phyloP scores from a whole-genome alignment of 1,140 invertebrate species.

The Habropoda laboriosa region DNA sequence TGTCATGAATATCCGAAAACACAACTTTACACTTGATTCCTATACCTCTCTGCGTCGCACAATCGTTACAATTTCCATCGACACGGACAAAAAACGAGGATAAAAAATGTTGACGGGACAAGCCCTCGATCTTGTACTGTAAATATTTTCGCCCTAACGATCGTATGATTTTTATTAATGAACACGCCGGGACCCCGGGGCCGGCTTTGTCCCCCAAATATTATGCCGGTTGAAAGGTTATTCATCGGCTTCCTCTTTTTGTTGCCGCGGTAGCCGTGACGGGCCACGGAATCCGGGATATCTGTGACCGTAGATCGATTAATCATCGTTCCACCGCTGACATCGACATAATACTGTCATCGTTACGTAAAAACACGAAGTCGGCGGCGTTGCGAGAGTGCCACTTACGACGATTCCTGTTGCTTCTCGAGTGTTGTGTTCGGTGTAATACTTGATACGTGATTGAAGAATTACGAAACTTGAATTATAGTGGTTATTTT shows the following conservation, averaged over 20 bases:
- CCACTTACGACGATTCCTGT: constrained; percentile 2
- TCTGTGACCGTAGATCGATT: constrained; percentile 55
- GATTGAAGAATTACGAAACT: neutral
- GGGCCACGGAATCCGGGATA: constrained; percentile 44
- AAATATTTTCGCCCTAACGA: constrained; percentile 72
- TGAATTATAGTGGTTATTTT: no score
- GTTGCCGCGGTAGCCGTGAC: constrained; percentile 39
- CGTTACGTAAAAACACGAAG: constrained; percentile 38
- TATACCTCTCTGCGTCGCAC: no score
- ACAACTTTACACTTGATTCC: no score
- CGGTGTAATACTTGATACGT: neutral
- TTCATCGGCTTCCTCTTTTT: constrained; percentile 43
- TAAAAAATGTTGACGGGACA: neutral
- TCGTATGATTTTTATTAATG: constrained; percentile 79
- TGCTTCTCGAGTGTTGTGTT: neutral
- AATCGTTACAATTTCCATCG: no score
- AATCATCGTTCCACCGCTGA: constrained; percentile 58
- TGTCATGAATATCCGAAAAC: no score
- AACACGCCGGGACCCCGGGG: constrained; percentile 2
- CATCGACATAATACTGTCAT: constrained; percentile 57
- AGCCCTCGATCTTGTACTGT: constrained; percentile 39
- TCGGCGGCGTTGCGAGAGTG: constrained; percentile 6
- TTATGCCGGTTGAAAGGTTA: constrained; percentile 42
- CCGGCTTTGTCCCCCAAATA: constrained; percentile 43
- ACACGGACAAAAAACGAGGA: neutral